Conservation (phyloP, 2,797 vertebrate species). For the Gymnodraco acuticeps region DNA sequence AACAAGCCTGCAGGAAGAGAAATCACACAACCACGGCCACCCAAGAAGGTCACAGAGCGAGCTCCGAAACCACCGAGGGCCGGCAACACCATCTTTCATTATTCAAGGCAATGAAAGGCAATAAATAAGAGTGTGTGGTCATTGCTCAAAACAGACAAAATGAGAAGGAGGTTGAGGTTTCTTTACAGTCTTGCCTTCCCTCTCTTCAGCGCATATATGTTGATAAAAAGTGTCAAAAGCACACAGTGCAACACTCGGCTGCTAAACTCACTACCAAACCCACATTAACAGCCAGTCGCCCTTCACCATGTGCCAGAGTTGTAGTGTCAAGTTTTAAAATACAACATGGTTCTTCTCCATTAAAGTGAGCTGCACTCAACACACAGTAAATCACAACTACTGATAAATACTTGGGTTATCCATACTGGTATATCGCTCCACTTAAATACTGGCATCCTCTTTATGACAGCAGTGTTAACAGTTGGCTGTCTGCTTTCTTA, state of each 20-base stretch:
- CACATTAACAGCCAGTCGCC: constrained; percentile 48
- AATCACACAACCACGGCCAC: constrained; percentile 17
- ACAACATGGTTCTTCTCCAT: constrained; percentile 39
- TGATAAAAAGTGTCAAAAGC: constrained; percentile 43
- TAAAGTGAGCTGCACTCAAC: constrained; percentile 64
- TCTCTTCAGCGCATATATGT: constrained; percentile 44
- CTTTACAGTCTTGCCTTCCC: constrained; percentile 38
- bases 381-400: constrained; percentile 52
- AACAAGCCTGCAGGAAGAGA: constrained; percentile 37
- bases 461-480: constrained; percentile 23
- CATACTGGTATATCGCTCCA: constrained; percentile 35
- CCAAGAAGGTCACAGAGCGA: constrained; percentile 2
- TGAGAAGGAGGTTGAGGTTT: constrained; percentile 31
- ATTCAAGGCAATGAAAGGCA: constrained; percentile 72
- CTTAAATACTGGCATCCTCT: constrained; percentile 61
- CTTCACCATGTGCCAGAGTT: constrained; percentile 59
- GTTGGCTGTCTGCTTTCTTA: constrained; percentile 30
- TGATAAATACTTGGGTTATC: constrained; percentile 65
- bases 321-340: constrained; percentile 62
- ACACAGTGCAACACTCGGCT: constrained; percentile 50
- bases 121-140: constrained; percentile 57
- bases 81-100: constrained; percentile 34
- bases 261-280: constrained; percentile 30
- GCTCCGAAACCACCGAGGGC: neutral
- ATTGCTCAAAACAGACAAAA: constrained; percentile 20